Evolutionary conservation across 35 echinoderm and acorn worm genomes (phyloP).

Genomic region (Holothuria glaberrima): DNA sequence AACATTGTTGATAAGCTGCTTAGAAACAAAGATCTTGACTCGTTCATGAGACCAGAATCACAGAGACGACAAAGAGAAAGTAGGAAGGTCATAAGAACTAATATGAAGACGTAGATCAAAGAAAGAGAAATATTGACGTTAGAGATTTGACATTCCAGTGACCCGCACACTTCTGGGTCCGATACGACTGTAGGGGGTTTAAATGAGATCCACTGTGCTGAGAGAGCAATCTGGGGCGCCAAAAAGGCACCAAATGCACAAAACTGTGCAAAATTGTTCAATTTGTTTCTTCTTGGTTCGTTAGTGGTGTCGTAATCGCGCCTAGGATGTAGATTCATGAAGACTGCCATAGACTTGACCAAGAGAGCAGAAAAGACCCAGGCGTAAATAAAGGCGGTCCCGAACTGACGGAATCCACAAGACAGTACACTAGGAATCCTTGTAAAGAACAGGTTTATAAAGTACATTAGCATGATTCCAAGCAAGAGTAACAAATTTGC

Average conservation of each 20-base stretch:
- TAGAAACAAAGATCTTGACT: constrained; percentile 42
- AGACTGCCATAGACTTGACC: constrained; percentile 43
- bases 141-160: constrained; percentile 20
- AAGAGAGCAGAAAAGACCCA: constrained; percentile 59
- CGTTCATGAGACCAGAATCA: constrained; percentile 17
- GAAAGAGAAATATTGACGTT: constrained; percentile 42
- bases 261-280: constrained; percentile 1
- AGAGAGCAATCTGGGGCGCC: constrained; percentile 44
- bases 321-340: background rate
- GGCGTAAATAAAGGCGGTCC: constrained; percentile 57
- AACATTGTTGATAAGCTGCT: constrained; percentile 38
- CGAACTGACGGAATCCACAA: constrained; percentile 69
- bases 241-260: constrained; percentile 58
- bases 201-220: constrained; percentile 59
- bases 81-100: constrained; percentile 48
- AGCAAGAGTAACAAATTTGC: constrained; percentile 61
- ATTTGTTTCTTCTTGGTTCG: constrained; percentile 6
- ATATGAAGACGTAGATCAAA: constrained; percentile 60
- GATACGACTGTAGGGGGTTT: constrained; percentile 7
- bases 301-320: background rate
- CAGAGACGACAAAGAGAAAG: constrained; percentile 21
- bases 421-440: constrained; percentile 39
- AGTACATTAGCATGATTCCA: constrained; percentile 70
- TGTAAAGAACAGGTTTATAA: constrained; percentile 53
- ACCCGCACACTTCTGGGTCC: background rate